Evolutionary conservation across 2,113 vertebrate genomes (phyloP), one percentile per base, ranked within the genome.

Genomic region (Rana temporaria): DNA sequence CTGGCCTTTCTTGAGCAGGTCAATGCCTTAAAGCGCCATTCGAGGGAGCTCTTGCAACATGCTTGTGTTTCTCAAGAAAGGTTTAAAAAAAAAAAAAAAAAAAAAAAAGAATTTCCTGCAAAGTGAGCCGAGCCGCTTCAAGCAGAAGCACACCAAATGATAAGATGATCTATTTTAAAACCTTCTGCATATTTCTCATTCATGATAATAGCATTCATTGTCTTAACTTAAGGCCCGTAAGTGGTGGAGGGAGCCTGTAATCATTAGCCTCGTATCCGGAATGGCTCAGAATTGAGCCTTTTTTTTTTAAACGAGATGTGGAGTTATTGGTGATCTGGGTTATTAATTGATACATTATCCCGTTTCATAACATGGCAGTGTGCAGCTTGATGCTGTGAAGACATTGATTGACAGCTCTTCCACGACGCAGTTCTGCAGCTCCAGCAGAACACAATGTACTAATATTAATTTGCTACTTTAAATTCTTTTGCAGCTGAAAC

Each of bases 1-100:
- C 48, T 30, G 26, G 26, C 19, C 55, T n/a, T 38, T 22, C 15
- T 4, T 42, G 2, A 11, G 18, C 42, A 34, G 69, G 32, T 7
- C 12, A 12, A 16, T 79, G 65, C 60, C n/a, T 9, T 60, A 26
- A 42, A 20, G 19, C 34, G 53, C 78, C 78, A 79, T 69, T 79
- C 69, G 78, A 79, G 78, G 78, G 78, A 69, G 78, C 19, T 70
- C 78, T 79, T 30, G 38, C 64, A 69, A 70, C 66, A 70, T 60
- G 9, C 60, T 60, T 79, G 65, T 48, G 66, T 22, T 32, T 74
- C 59, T 20, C 71, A 34, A 30, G 34, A 79, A 67, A 9, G 7
- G 34, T 69, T 20, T 20, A 57, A 32, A 67, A 42, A 5, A 17
- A 32, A 55, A 55, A 79, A 59, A 69, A 57, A 32, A 67, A 42